Percentiles rank a stretch among this genome's conserved stretches.
Evolutionary conservation across 1,140 invertebrate genomes (phyloP).

Genomic region (Laodelphax striatellus): DNA sequence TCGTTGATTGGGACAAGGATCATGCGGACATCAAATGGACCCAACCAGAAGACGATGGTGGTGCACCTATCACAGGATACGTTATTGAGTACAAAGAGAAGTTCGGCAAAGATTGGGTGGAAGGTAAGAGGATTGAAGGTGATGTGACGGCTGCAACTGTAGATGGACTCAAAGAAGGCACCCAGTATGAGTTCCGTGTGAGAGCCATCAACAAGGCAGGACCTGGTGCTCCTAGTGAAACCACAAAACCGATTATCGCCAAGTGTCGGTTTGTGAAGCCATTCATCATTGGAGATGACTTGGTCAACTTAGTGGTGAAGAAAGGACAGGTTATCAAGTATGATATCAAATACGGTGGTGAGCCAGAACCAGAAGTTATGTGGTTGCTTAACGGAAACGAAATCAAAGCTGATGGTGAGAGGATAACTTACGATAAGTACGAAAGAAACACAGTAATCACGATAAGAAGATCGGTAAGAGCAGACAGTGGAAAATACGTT

Average conservation of each 20-base stretch:
- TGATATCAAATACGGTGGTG: conserved; percentile 89
- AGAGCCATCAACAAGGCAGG: conserved; percentile 93
- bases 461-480: conserved; percentile 69
- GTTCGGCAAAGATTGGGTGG: conserved; percentile 80
- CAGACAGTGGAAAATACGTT: conserved; percentile 86
- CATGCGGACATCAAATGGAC: conserved; percentile 88
- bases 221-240: conserved; percentile 85
- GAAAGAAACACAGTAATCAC: conserved; percentile 85
- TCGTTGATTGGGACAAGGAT: conserved; percentile 93
- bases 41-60: conserved; percentile 81
- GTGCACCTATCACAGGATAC: conserved; percentile 89
- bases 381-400: conserved; percentile 70
- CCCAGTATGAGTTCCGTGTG: conserved; percentile 92
- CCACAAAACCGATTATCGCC: conserved; percentile 89
- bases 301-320: conserved; percentile 81
- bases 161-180: conserved; percentile 84
- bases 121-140: conserved; percentile 65
- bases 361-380: conserved; percentile 82
- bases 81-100: conserved; percentile 89
- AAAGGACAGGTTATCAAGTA: conserved; percentile 87
- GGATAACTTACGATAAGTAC: conserved; percentile 75
- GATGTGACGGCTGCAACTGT: conserved; percentile 65
- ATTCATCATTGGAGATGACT: conserved; percentile 75
- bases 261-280: conserved; percentile 93
- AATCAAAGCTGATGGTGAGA: conserved; percentile 48